phyloP scores from a whole-genome alignment of 2,888 invertebrate species.

The Clitarchus hookeri region DNA sequence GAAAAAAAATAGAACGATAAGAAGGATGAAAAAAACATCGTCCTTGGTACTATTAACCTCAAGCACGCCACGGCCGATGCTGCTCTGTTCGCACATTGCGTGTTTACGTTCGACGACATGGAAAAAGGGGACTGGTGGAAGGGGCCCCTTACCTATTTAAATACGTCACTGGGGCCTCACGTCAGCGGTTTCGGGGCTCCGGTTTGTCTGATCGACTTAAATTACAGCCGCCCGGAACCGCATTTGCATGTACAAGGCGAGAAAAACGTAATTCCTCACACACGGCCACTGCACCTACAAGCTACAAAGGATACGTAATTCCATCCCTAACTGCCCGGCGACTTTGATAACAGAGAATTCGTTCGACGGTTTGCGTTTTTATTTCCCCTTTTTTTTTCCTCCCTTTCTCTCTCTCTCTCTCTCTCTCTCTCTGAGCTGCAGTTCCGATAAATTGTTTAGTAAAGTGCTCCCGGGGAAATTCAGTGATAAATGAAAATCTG shows the following conservation, averaged over 20 bases:
- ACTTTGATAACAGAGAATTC: too few species aligned
- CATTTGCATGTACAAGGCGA: not conserved
- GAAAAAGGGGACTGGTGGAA: not conserved
- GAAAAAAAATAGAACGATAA: not conserved
- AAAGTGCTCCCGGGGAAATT: too few species aligned
- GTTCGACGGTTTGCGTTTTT: too few species aligned
- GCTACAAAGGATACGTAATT: too few species aligned
- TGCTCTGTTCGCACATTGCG: not conserved
- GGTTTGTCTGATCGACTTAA: constrained; percentile 1
- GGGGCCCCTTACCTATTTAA: not conserved
- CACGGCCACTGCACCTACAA: too few species aligned
- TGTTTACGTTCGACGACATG: not conserved
- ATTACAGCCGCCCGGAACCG: not conserved
- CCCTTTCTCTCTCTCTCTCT: too few species aligned
- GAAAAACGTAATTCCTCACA: too few species aligned
- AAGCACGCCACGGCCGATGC: not conserved
- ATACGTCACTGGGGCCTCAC: not conserved
- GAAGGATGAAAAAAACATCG: not conserved
- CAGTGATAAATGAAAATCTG: too few species aligned
- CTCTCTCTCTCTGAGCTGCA: too few species aligned
- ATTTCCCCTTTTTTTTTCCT: too few species aligned
- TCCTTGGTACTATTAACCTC: not conserved
- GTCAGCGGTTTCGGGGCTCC: not conserved
- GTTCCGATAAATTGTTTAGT: too few species aligned
- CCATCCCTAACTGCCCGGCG: too few species aligned